These are phyloP conservation scores for Drosophila equinoxialis DNA, from an alignment of 1,140 invertebrate species.

Conservation along the genomic window DNA sequence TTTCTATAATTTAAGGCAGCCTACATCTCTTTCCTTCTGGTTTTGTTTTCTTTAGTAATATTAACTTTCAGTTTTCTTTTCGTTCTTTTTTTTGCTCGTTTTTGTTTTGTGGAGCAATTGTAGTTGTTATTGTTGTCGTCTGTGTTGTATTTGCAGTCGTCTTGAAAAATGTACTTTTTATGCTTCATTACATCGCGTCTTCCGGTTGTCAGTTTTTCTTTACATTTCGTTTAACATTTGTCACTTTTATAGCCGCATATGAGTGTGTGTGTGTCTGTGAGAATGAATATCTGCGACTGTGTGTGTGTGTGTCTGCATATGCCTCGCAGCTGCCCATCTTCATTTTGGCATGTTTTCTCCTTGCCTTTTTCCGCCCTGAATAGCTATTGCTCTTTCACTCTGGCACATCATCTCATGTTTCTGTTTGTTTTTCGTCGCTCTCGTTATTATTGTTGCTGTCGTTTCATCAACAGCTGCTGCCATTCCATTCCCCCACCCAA, in stretches of 20 bases:
- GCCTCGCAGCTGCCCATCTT: constrained; percentile 75
- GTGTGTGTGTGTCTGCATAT: constrained; percentile 42
- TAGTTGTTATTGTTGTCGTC: constrained; percentile 24
- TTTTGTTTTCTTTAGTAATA: constrained; percentile 1
- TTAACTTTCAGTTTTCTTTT: constrained; percentile 15
- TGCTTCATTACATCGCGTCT: constrained; percentile 78
- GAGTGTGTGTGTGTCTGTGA: constrained; percentile 24
- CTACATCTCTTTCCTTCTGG: background rate
- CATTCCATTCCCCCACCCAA: constrained; percentile 9
- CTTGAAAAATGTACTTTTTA: constrained; percentile 78
- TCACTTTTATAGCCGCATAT: constrained; percentile 77
- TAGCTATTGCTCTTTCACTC: constrained; percentile 24
- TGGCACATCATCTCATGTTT: constrained; percentile 6
- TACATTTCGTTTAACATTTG: constrained; percentile 81
- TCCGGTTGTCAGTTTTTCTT: constrained; percentile 80
- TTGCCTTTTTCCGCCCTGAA: constrained; percentile 32
- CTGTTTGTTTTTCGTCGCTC: constrained; percentile 38
- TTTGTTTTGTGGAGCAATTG: constrained; percentile 9
- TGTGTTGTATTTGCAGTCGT: constrained; percentile 58
- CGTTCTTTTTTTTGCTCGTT: background rate
- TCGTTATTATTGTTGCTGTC: constrained; percentile 63
- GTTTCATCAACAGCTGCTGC: constrained; percentile 74
- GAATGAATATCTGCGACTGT: background rate
- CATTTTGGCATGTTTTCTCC: constrained; percentile 59
- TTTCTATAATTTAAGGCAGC: background rate